Conservation (phyloP, 2,888 invertebrate genomes). For the Agrotis ipsilon region DNA sequence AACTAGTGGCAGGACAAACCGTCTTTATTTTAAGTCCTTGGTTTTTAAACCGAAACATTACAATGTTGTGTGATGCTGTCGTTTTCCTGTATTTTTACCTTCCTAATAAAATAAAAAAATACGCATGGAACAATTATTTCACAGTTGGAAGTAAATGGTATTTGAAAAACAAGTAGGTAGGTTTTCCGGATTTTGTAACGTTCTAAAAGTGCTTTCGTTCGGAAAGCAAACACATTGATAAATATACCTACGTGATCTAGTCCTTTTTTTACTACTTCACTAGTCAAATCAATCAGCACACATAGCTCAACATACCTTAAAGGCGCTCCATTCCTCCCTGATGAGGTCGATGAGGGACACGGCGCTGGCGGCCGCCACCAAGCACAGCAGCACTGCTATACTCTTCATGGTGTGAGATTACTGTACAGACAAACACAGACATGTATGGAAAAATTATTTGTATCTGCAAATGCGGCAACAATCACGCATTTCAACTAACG, state of each 20-base stretch:
- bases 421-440: conserved; percentile 11
- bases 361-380: conserved; percentile 92
- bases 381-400: conserved; percentile 74
- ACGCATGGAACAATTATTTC: too few species aligned
- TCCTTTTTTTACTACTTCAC: too few species aligned
- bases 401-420: conserved; percentile 75
- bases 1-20: not conserved
- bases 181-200: too few species aligned
- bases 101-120: not conserved
- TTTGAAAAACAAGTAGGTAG: too few species aligned
- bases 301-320: conserved; percentile 91
- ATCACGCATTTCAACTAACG: too few species aligned
- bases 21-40: not conserved
- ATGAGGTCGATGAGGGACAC: conserved; percentile 94
- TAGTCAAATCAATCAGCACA: not conserved
- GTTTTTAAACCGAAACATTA: not conserved
- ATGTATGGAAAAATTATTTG: not conserved
- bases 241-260: too few species aligned
- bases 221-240: too few species aligned
- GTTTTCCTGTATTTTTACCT: not conserved
- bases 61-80: not conserved
- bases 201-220: too few species aligned
- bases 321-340: conserved; percentile 94
- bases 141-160: too few species aligned
- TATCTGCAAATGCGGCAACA: not conserved